These are phyloP conservation scores for Crenichthys baileyi DNA, from an alignment of 2,797 vertebrate genomes.

Conservation along the genomic window DNA sequence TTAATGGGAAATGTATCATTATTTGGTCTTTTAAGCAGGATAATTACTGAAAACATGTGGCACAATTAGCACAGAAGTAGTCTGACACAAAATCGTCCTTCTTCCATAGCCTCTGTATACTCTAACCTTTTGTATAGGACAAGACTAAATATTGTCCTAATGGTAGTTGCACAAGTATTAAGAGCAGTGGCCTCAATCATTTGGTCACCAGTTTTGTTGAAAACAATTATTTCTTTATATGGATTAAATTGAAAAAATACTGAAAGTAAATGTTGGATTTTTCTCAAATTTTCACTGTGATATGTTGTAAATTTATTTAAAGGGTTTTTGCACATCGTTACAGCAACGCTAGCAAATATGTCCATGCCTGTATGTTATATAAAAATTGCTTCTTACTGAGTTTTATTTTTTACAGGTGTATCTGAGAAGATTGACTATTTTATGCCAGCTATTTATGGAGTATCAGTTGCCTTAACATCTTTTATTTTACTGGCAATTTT, in stretches of 20 bases:
- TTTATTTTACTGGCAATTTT: constrained; percentile 35
- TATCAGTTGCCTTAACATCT: constrained; percentile 2
- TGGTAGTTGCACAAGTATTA: background rate
- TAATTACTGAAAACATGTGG: background rate
- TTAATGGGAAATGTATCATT: background rate
- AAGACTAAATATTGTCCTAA: background rate
- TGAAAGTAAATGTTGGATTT: background rate
- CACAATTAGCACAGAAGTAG: background rate
- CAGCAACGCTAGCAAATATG: no score
- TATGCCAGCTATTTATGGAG: constrained; percentile 25
- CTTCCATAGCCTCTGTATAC: background rate
- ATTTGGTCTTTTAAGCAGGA: background rate
- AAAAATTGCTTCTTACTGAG: background rate
- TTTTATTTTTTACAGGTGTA: constrained; percentile 19
- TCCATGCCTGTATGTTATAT: background rate
- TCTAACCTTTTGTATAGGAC: background rate
- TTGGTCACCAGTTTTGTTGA: background rate
- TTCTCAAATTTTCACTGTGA: background rate
- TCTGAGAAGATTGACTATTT: background rate
- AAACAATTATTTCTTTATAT: background rate
- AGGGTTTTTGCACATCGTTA: background rate
- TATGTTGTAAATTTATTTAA: background rate
- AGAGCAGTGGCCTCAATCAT: background rate
- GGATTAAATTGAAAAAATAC: background rate
- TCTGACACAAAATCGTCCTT: background rate